These are phyloP conservation scores for Plutella xylostella DNA, from an alignment of 2,888 invertebrate genomes.

Conservation along the genomic window DNA sequence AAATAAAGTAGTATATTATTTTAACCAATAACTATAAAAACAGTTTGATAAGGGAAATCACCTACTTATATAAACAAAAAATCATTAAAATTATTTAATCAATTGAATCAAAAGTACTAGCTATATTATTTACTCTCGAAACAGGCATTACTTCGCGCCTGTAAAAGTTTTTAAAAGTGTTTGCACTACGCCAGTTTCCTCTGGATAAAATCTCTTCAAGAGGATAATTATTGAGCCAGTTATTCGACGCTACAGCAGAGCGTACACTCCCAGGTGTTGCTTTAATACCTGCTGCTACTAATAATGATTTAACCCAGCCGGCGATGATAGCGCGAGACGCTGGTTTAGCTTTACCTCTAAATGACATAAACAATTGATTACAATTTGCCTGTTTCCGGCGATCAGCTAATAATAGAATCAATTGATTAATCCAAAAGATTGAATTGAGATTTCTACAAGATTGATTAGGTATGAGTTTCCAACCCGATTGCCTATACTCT, in stretches of 20 bases:
- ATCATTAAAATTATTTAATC: background rate
- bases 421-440: background rate
- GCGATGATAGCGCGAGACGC: background rate
- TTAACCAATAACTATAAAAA: too few relatives aligned
- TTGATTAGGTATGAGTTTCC: background rate
- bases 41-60: too few relatives aligned
- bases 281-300: slow-evolving; percentile 3
- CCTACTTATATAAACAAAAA: too few relatives aligned
- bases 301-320: slow-evolving; percentile 2
- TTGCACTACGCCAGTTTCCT: slow-evolving; percentile 14
- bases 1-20: background rate
- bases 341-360: background rate
- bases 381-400: background rate
- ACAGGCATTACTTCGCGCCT: slow-evolving; percentile 9
- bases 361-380: background rate
- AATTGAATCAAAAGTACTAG: background rate
- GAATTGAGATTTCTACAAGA: background rate
- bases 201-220: slow-evolving; percentile 10
- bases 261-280: slow-evolving; percentile 6
- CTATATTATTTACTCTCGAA: background rate
- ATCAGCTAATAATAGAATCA: background rate
- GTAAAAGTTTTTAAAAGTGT: slow-evolving; percentile 13
- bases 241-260: slow-evolving; percentile 3
- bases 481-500: background rate
- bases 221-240: background rate